Conservation (phyloP, 2,113 vertebrate genomes). For the Clupea harengus region DNA sequence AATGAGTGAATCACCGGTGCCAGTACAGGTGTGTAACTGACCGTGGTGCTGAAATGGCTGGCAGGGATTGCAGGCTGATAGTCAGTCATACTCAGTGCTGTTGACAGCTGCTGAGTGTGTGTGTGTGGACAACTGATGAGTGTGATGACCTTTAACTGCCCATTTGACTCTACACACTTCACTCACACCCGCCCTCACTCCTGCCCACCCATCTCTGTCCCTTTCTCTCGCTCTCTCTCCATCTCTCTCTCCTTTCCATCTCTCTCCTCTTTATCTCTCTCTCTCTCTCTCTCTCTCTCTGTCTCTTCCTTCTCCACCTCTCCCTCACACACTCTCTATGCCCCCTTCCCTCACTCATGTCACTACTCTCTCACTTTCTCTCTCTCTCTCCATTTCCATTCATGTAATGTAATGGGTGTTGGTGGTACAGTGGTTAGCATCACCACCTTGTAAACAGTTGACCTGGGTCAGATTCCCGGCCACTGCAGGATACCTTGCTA, state of each 20-base stretch:
- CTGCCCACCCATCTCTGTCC: background rate
- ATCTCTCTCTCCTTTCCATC: constrained; percentile 16
- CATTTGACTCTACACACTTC: too few species aligned
- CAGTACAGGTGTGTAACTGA: background rate
- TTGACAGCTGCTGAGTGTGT: background rate
- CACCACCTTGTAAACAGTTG: too few species aligned
- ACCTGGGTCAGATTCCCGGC: too few species aligned
- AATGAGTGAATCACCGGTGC: background rate
- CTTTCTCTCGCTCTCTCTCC: constrained; percentile 17
- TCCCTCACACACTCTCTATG: constrained; percentile 16
- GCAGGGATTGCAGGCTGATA: background rate
- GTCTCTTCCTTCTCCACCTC: background rate
- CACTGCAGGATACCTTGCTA: too few species aligned
- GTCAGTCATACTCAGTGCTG: background rate
- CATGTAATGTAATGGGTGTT: too few species aligned
- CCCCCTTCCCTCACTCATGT: too few species aligned
- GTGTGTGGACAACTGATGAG: background rate
- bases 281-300: constrained; percentile 14
- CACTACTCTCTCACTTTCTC: background rate
- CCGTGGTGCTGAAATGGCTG: background rate
- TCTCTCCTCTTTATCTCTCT: background rate
- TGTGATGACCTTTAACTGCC: too few species aligned
- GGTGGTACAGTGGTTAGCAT: too few species aligned
- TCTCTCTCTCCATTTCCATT: background rate
- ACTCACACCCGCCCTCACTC: too few species aligned